phyloP scores from a whole-genome alignment of 1,140 invertebrate genomes.

The Drosophila obscura region DNA sequence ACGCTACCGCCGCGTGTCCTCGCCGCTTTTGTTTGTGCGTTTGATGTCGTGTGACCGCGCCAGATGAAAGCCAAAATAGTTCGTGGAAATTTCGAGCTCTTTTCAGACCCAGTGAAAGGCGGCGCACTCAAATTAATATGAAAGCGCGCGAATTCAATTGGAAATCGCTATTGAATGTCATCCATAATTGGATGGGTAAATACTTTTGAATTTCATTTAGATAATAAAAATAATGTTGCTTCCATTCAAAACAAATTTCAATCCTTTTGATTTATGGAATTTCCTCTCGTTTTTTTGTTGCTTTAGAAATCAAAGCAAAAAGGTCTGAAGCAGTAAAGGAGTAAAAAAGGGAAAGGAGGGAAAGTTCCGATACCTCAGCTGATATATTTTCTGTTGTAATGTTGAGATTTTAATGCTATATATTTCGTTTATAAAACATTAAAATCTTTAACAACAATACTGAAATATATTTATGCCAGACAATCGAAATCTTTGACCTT shows the following conservation, averaged over 20 bases:
- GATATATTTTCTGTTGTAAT: too few species aligned
- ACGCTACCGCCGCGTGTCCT: conserved; percentile 43
- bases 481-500: conserved; percentile 30
- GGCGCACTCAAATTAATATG: background rate
- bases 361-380: too few species aligned
- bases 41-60: conserved; percentile 38
- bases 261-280: too few species aligned
- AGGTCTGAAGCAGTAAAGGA: too few species aligned
- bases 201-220: too few species aligned
- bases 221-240: too few species aligned
- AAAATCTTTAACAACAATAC: background rate
- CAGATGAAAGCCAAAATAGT: conserved; percentile 50
- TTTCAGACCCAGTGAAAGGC: conserved; percentile 2
- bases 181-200: too few species aligned
- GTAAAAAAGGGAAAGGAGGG: too few species aligned
- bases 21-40: conserved; percentile 18
- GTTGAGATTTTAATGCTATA: background rate
- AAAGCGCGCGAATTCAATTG: conserved; percentile 15
- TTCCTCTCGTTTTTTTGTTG: too few species aligned
- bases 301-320: too few species aligned
- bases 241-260: too few species aligned
- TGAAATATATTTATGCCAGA: too few species aligned
- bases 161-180: conserved; percentile 3
- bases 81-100: conserved; percentile 4
- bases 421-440: background rate